These are phyloP conservation scores for Dioctria linearis DNA, from an alignment of 2,888 invertebrate species.

Conservation along the genomic window DNA sequence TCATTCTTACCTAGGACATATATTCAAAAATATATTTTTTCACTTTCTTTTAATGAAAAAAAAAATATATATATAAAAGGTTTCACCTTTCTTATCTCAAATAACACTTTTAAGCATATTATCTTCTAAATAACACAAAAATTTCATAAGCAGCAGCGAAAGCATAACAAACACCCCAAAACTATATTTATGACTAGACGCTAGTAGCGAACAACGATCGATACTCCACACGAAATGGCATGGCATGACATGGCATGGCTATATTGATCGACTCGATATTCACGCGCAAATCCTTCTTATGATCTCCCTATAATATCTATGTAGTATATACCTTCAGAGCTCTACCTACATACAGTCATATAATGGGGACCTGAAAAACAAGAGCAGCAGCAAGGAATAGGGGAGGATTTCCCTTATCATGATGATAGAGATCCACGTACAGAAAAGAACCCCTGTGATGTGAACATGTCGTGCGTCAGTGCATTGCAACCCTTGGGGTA, in stretches of 20 bases:
- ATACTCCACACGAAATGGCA: constrained; percentile 46
- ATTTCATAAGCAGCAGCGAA: background rate
- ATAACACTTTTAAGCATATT: too few species aligned
- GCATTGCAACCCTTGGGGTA: constrained; percentile 47
- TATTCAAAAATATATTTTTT: too few species aligned
- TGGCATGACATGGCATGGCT: background rate
- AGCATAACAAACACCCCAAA: constrained; percentile 1
- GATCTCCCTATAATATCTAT: constrained; percentile 36
- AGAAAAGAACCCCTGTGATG: constrained; percentile 14
- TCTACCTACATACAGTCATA: background rate
- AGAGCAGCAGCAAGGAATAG: background rate
- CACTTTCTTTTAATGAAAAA: too few species aligned
- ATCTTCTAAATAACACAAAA: background rate
- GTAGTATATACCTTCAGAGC: background rate
- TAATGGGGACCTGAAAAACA: constrained; percentile 12
- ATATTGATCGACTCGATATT: constrained; percentile 49
- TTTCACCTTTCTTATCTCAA: too few species aligned
- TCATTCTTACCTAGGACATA: too few species aligned
- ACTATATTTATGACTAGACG: constrained; percentile 6
- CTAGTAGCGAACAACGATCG: constrained; percentile 5
- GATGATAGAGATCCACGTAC: background rate
- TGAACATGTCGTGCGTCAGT: constrained; percentile 26
- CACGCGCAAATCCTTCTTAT: constrained; percentile 48
- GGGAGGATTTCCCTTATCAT: constrained; percentile 34
- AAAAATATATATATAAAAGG: too few species aligned